Evolutionary conservation across 2,888 invertebrate species (phyloP), one percentile per base, ranked within the genome.

Genomic region (Leptogaster cylindrica): DNA sequence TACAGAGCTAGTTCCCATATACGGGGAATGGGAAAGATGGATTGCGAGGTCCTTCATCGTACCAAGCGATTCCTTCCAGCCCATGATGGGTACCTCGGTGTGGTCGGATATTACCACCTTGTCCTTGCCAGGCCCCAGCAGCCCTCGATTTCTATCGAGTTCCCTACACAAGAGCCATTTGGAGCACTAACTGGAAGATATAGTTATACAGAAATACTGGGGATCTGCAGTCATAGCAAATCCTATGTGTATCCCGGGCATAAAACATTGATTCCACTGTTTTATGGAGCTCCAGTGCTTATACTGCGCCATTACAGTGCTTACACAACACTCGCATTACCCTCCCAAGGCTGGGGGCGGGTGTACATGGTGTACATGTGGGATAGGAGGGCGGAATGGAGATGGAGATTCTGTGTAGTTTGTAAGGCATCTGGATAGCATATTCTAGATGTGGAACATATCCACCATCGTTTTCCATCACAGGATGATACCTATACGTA

Each of bases 261-360:
- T 61, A 68, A 58, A 65, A 58, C 58, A 68, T 63, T 66, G 66
- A 68, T 65, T 65, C 63, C 50, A 61, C 46, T 66, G 58, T 51
- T 66, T 61, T 68, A 48, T 48, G 31, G 46, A 48, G 48, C 48
- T 68, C 23, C 46, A 44, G 52, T 68, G 68, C 65, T 65, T 65
- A 58, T 55, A 68, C 48, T 68, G 65, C 58, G 69, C 66, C 65
- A 66, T 66, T 66, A 66, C 64, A 48, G 63, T 69, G 63, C 64
- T 67, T 69, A 64, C 66, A 64, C 55, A 63, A 50, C 66, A 50
- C 69, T 50, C 64, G 33, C 48, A 48, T 64, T 64, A 64, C 46
- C 33, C n/a, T n/a, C n/a, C n/a, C 18, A 33, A 14, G 48, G 28
- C 6, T 51, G 27, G 27, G 27, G 12, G 18, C 48, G 18, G n/a